phyloP scores from a whole-genome alignment of 2,888 invertebrate species.

The Galeopsomyia nigrocyanea region DNA sequence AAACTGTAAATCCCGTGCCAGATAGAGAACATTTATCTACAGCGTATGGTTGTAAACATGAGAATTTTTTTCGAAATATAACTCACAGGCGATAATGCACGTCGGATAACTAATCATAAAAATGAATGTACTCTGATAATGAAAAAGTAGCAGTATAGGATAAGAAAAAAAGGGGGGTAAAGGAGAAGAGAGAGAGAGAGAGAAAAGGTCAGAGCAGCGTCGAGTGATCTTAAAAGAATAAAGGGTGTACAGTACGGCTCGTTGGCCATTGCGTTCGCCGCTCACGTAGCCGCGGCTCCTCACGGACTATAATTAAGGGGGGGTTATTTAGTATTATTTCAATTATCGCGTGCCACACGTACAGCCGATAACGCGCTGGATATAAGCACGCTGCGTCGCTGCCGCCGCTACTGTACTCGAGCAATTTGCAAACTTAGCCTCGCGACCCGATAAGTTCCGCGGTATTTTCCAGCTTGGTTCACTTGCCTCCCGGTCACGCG shows the following conservation, averaged over 20 bases:
- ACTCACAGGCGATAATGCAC: too few relatives aligned
- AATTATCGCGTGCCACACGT: slow-evolving; percentile 64
- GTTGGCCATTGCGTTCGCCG: neutral
- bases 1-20: too few relatives aligned
- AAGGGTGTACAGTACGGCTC: neutral
- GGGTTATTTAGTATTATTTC: slow-evolving; percentile 64
- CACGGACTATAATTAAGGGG: slow-evolving; percentile 59
- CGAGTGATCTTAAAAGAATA: neutral
- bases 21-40: too few relatives aligned
- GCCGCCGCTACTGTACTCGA: slow-evolving; percentile 9
- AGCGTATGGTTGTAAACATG: too few relatives aligned
- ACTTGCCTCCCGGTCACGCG: slow-evolving; percentile 34
- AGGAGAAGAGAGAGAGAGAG: neutral
- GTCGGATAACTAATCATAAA: neutral
- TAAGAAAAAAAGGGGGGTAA: slow-evolving; percentile 4
- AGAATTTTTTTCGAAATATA: too few relatives aligned
- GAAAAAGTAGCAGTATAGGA: slow-evolving; percentile 1
- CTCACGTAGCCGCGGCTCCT: slow-evolving; percentile 26
- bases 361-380: slow-evolving; percentile 52
- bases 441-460: slow-evolving; percentile 35
- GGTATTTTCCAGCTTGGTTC: slow-evolving; percentile 41
- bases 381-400: slow-evolving; percentile 28
- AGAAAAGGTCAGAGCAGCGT: neutral
- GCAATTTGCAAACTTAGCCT: slow-evolving; percentile 41
- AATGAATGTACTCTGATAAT: slow-evolving; percentile 18